Conservation (phyloP, 2,113 vertebrate species). For the Trichomycterus rosablanca region DNA sequence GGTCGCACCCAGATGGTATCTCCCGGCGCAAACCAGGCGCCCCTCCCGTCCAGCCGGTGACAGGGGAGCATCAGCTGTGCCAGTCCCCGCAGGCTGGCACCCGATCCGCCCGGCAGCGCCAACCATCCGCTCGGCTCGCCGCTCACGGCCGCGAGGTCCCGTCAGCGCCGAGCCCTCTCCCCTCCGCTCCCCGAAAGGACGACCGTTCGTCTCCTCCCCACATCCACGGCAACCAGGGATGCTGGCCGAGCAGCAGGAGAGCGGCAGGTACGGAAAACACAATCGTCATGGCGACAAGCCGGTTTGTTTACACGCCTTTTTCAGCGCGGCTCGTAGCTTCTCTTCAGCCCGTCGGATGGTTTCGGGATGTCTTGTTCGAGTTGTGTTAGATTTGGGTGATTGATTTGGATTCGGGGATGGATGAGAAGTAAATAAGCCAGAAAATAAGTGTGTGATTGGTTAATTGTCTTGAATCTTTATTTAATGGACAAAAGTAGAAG, state of each 20-base stretch:
- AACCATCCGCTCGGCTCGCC: slow-evolving; percentile 17
- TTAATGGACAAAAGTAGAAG: no score
- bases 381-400: no score
- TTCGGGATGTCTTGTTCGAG: no score
- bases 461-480: no score
- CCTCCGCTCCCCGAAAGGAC: slow-evolving; percentile 18
- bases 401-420: no score
- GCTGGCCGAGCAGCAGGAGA: slow-evolving; percentile 65
- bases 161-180: slow-evolving; percentile 44
- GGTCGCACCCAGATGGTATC: slow-evolving; percentile 35
- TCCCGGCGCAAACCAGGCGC: slow-evolving; percentile 38
- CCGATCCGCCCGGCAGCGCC: slow-evolving; percentile 62
- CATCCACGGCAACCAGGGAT: slow-evolving; percentile 53
- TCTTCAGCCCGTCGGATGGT: no score
- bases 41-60: slow-evolving; percentile 51
- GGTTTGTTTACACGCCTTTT: slow-evolving; percentile 55
- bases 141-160: slow-evolving; percentile 23
- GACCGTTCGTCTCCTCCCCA: slow-evolving; percentile 32
- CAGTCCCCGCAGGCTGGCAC: slow-evolving; percentile 64
- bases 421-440: no score
- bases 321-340: no score
- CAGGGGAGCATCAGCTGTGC: slow-evolving; percentile 66
- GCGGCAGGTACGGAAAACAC: slow-evolving; percentile 63
- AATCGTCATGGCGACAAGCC: slow-evolving; percentile 54
- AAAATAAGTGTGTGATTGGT: no score